Percentiles rank a stretch among this genome's conserved stretches.
These are phyloP conservation scores for Macrochelys suwanniensis DNA, from an alignment of 2,797 vertebrate genomes.

Conservation along the genomic window DNA sequence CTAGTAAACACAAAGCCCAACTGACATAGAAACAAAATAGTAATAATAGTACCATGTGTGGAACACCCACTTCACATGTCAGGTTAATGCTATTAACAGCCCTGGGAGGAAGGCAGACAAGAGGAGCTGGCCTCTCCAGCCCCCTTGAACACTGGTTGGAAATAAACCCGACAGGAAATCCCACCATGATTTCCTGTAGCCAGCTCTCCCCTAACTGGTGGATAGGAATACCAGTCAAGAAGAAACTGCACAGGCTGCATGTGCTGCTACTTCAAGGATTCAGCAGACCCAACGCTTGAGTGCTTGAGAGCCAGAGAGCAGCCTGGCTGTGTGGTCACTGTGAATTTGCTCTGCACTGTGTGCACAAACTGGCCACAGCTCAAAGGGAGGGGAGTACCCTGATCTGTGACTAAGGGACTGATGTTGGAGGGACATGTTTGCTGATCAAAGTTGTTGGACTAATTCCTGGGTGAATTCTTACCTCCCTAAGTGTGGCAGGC, in stretches of 20 bases:
- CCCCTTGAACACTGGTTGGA: too few relatives aligned
- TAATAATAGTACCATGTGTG: too few relatives aligned
- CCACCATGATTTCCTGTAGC: neutral
- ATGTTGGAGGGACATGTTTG: neutral
- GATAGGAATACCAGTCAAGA: neutral
- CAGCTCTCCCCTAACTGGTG: neutral
- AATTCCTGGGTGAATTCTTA: neutral
- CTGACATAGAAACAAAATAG: too few relatives aligned
- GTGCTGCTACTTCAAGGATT: neutral
- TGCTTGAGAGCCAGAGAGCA: neutral
- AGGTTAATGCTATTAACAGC: too few relatives aligned
- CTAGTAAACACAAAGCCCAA: too few relatives aligned
- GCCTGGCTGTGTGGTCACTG: neutral
- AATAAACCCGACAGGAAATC: neutral
- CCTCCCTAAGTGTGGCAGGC: neutral
- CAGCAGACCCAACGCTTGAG: neutral
- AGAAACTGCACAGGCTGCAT: neutral
- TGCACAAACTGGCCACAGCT: neutral
- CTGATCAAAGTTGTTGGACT: neutral
- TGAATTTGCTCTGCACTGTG: neutral
- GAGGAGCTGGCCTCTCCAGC: too few relatives aligned
- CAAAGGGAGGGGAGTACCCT: neutral
- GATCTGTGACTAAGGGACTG: neutral
- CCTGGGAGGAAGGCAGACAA: too few relatives aligned
- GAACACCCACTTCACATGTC: too few relatives aligned